Evolutionary conservation across 2,113 vertebrate species (phyloP).

Genomic region (Chaetodon trifascialis): DNA sequence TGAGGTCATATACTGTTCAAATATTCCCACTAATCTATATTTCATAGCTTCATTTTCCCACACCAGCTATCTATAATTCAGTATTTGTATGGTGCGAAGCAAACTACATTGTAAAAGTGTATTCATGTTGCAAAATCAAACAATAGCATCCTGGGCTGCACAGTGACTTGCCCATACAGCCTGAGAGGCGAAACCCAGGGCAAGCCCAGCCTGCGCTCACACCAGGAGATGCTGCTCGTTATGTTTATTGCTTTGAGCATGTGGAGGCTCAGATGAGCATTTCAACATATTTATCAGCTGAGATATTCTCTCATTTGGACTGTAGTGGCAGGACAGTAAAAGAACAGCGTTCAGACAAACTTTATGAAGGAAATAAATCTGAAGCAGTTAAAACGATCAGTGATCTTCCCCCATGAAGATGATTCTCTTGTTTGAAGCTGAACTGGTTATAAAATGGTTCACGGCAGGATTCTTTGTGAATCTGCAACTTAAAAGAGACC

Average conservation of each 20-base stretch:
- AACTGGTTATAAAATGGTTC: neutral
- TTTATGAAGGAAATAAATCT: neutral
- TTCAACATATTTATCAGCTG: conserved; percentile 18
- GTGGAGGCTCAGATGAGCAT: neutral
- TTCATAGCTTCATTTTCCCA: conserved; percentile 25
- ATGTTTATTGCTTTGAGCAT: neutral
- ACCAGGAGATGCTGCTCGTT: neutral
- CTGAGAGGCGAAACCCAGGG: neutral
- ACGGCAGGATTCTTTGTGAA: neutral
- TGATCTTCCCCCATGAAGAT: neutral
- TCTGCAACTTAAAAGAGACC: neutral
- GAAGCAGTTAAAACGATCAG: neutral
- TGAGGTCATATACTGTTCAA: conserved; percentile 9
- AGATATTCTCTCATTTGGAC: conserved; percentile 4
- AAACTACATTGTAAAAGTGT: conserved; percentile 4
- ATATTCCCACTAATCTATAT: conserved; percentile 15
- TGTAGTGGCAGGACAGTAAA: neutral
- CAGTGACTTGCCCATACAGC: neutral
- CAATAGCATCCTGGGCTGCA: neutral
- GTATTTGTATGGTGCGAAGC: neutral
- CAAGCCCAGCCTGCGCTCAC: neutral
- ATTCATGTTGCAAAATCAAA: conserved; percentile 10
- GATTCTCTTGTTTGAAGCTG: neutral
- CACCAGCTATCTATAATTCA: conserved; percentile 31
- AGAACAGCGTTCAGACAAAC: neutral